These are phyloP conservation scores for Drosophila histrio DNA, from an alignment of 2,888 invertebrate genomes.

Conservation along the genomic window DNA sequence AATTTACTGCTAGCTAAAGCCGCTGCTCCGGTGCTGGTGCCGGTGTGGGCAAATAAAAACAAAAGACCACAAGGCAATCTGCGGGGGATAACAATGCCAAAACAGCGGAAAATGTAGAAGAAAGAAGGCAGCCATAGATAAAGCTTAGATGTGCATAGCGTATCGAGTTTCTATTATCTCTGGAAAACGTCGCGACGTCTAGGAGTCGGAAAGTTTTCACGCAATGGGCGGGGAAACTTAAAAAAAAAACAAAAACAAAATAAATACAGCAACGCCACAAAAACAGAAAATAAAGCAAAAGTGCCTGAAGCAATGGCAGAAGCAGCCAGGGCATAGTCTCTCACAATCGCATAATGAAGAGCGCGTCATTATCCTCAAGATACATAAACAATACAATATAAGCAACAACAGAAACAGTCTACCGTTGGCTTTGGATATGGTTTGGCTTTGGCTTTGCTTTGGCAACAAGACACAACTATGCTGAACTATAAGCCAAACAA, in stretches of 20 bases:
- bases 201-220: slow-evolving; percentile 77
- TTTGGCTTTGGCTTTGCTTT: slow-evolving; percentile 14
- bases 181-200: slow-evolving; percentile 77
- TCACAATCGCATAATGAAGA: slow-evolving; percentile 73
- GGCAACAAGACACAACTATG: slow-evolving; percentile 41
- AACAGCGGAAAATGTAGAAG: slow-evolving; percentile 61
- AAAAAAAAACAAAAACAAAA: slow-evolving; percentile 48
- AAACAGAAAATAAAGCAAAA: slow-evolving; percentile 55
- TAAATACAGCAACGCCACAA: slow-evolving; percentile 40
- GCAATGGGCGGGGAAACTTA: slow-evolving; percentile 60
- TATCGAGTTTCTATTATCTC: slow-evolving; percentile 80
- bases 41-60: slow-evolving; percentile 77
- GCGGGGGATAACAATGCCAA: slow-evolving; percentile 67
- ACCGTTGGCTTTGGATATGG: slow-evolving; percentile 13
- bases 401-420: slow-evolving; percentile 6
- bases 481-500: slow-evolving; percentile 67
- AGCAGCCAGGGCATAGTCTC: slow-evolving; percentile 25
- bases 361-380: slow-evolving; percentile 79
- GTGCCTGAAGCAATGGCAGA: slow-evolving; percentile 29
- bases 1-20: slow-evolving; percentile 77
- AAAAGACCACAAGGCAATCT: slow-evolving; percentile 52
- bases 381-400: slow-evolving; percentile 71
- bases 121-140: slow-evolving; percentile 56
- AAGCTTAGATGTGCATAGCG: slow-evolving; percentile 79
- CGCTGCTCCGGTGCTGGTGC: slow-evolving; percentile 51